Evolutionary conservation across 2,888 invertebrate species (phyloP).

Genomic region (Agrotis segetum): DNA sequence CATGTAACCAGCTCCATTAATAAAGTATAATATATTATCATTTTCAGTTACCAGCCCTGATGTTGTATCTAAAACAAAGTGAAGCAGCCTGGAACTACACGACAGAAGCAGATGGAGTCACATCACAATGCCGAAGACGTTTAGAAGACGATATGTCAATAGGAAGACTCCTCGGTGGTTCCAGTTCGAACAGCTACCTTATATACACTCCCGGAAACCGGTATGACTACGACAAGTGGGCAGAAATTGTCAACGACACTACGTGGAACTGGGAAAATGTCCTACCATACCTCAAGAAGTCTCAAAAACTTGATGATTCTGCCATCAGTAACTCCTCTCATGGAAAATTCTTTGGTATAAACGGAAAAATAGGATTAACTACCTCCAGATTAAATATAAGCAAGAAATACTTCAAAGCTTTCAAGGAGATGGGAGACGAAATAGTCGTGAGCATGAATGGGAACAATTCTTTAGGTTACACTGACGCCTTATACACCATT

Average conservation of each 20-base stretch:
- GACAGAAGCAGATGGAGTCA: constrained; percentile 44
- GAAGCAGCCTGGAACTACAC: constrained; percentile 62
- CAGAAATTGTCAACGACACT: constrained; percentile 60
- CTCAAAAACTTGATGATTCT: constrained; percentile 64
- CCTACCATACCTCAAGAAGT: constrained; percentile 72
- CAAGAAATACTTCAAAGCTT: constrained; percentile 71
- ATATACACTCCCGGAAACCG: constrained; percentile 61
- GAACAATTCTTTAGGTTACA: constrained; percentile 75
- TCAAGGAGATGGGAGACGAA: constrained; percentile 79
- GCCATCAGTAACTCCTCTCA: constrained; percentile 51
- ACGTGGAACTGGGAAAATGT: constrained; percentile 72
- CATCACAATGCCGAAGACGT: constrained; percentile 41
- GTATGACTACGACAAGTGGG: constrained; percentile 71
- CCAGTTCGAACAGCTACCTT: constrained; percentile 55
- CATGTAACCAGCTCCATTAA: neutral
- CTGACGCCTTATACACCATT: constrained; percentile 53
- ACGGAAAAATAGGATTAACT: constrained; percentile 62
- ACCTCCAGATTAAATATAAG: constrained; percentile 19
- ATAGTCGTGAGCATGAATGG: constrained; percentile 69
- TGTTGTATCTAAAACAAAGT: constrained; percentile 59
- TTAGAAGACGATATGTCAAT: constrained; percentile 49
- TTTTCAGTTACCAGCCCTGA: constrained; percentile 61
- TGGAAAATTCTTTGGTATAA: constrained; percentile 61
- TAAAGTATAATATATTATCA: neutral
- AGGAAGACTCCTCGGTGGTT: constrained; percentile 65